Evolutionary conservation across 2,797 vertebrate species (phyloP), one percentile per base, ranked within the genome.

Genomic region (Halcyon leucocephala): DNA sequence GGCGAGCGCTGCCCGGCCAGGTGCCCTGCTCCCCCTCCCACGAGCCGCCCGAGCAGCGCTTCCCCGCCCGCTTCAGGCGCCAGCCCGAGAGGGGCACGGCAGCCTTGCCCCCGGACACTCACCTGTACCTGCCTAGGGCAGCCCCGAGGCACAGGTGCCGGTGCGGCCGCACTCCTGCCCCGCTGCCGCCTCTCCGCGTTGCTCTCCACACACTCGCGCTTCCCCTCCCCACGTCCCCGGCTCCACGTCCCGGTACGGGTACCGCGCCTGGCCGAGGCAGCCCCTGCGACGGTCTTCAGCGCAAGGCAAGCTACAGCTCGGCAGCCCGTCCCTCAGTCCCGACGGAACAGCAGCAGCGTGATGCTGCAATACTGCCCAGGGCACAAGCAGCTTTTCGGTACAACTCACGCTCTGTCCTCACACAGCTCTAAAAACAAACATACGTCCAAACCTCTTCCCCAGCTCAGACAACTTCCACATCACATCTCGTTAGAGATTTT

Each of bases 161-260:
- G 2, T 5, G 29, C 76, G 24, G 76, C 48, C 29, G 61, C 46
- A 0, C 13, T 39, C 12, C 57, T 2, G 9, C 10, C 4, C 18
- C 44, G 6, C 24, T 1, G 60, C 4, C 64, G 5, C 24, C 33
- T 7, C 37, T 7, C 55, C 16, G 33, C 74, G 0, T 1, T 6
- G 39, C 8, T 14, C 22, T 54, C 15, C 33, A 37, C 25, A 7
- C 13, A 7, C 12, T 10, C 26, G 26, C 12, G 29, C 37, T 52
- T 57, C 24, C 33, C 44, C 73, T 28, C 18, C 80, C 31, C 24
- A 37, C 25, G 4, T 9, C 70, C 80, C 49, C 2, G 51, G 25
- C 46, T 16, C 41, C 77, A 15, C 9, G 37, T 37, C 9, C 35
- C 35, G 1, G 11, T 14, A 21, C 7, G 28, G 8, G 24, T 21